Percentiles rank a stretch among this genome's conserved stretches.
Evolutionary conservation across 2,113 vertebrate species (phyloP).

Genomic region (Smithornis capensis): DNA sequence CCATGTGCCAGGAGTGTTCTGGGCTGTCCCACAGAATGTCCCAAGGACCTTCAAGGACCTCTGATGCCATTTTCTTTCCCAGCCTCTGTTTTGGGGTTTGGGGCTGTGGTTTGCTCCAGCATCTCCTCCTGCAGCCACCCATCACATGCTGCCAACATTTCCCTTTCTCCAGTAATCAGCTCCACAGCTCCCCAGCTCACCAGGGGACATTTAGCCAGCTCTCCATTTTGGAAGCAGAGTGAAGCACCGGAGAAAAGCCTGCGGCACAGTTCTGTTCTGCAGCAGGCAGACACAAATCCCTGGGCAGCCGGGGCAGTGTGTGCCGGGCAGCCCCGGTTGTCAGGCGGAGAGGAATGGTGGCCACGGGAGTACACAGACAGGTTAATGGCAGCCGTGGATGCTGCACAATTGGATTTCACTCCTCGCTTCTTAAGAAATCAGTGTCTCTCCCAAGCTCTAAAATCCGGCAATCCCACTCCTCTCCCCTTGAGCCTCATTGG

Average conservation of each 20-base stretch:
- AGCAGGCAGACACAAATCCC: neutral
- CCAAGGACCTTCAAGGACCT: neutral
- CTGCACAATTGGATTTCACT: constrained; percentile 66
- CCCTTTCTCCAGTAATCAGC: neutral
- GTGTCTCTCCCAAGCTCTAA: neutral
- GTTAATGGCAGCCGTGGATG: constrained; percentile 67
- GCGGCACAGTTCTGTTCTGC: neutral
- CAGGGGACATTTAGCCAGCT: neutral
- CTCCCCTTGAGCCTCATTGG: neutral
- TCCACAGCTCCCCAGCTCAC: neutral
- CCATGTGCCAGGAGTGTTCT: accelerated
- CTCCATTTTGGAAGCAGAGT: neutral
- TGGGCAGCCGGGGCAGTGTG: neutral
- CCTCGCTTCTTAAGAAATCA: constrained; percentile 16
- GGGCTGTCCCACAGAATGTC: neutral
- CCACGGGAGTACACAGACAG: constrained; percentile 57
- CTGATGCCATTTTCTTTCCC: neutral
- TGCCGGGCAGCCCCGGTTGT: neutral
- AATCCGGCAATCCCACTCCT: constrained; percentile 9
- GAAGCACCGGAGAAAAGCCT: neutral
- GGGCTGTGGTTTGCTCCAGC: neutral
- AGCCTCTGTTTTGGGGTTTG: neutral
- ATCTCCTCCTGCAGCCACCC: neutral
- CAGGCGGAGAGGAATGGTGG: neutral
- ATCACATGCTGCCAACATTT: neutral